Base-by-base conservation (phyloP, 1,140 invertebrate genomes). In the Drosophila persimilis region DNA sequence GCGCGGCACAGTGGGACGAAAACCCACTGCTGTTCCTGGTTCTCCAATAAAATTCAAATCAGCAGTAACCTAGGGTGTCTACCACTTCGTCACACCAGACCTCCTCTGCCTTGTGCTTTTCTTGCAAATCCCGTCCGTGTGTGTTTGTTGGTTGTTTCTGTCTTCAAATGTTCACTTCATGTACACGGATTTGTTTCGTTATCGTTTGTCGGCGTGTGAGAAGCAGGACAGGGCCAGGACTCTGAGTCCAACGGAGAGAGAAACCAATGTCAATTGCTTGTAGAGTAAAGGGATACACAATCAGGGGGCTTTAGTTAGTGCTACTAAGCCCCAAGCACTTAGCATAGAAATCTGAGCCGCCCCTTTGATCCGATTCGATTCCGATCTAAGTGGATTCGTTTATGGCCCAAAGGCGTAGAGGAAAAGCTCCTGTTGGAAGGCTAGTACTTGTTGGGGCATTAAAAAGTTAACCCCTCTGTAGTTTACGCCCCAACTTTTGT, bases 141-240 rank as follows among this genome's bases (percentile, higher is more conserved):
- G 9, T 39, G 35, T 39, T 11, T 13, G 35, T 39, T 13, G 35
- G 13, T 39, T 39, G 13, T 39, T 5, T 39, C 35, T 13, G 35
- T 39, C 11, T 13, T 39, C 35, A 39, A 39, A 13, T 53, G 53
- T 60, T 65, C 53, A 48, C 47, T 44, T 70, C 72, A 56, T 77
- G 74, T 80, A 58, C 65, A 45, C 62, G 79, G 79, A 70, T 84
- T 74, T 84, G 80, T 65, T 81, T 79, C 52, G 80, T 71, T 84
- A 75, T 63, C 70, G 59, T 61, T 60, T 73, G 56, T 43, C 62
- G 29, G 55, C 54, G 59, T 63, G 60, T 56, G 52, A 46, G 51
- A 50, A 11, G 11, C 35, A 56, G 60, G 69, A 73, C 69, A 71
- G 59, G 24, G 39, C 22, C 48, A 55, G 50, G 29, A 46, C 41